Evolutionary conservation across 2,797 vertebrate species (phyloP).

Genomic region (Bucorvus abyssinicus): DNA sequence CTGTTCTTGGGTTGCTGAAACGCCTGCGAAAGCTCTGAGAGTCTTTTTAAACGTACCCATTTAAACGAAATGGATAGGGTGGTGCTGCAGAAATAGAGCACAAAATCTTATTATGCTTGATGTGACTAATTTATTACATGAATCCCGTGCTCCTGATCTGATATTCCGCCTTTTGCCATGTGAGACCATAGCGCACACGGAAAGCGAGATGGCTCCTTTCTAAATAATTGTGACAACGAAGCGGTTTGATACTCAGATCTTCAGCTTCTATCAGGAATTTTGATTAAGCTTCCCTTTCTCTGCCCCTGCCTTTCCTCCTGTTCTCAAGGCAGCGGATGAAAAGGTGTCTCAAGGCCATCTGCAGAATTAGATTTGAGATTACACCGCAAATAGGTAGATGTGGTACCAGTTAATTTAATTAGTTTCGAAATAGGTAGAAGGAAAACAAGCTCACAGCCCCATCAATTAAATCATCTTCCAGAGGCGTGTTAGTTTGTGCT

Average conservation of each 20-base stretch:
- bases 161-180: background rate
- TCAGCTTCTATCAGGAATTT: background rate
- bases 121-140: background rate
- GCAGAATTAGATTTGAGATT: constrained; percentile 41
- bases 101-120: background rate
- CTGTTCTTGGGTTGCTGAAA: constrained; percentile 5
- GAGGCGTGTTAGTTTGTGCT: background rate
- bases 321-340: background rate
- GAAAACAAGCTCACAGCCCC: background rate
- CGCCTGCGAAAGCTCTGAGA: background rate
- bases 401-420: constrained; percentile 27
- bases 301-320: background rate
- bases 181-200: background rate
- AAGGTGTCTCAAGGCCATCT: constrained; percentile 14
- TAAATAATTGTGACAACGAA: constrained; percentile 1
- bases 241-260: background rate
- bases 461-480: background rate
- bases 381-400: background rate
- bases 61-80: too few species aligned
- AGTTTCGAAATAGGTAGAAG: constrained; percentile 22
- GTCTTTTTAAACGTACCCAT: background rate
- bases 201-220: background rate
- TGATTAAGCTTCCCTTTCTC: background rate
- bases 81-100: background rate
- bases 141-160: background rate